Evolutionary conservation across 2,888 invertebrate species (phyloP), one percentile per base, ranked within the genome.

Genomic region (Kuschelorhynchus macadamiae): DNA sequence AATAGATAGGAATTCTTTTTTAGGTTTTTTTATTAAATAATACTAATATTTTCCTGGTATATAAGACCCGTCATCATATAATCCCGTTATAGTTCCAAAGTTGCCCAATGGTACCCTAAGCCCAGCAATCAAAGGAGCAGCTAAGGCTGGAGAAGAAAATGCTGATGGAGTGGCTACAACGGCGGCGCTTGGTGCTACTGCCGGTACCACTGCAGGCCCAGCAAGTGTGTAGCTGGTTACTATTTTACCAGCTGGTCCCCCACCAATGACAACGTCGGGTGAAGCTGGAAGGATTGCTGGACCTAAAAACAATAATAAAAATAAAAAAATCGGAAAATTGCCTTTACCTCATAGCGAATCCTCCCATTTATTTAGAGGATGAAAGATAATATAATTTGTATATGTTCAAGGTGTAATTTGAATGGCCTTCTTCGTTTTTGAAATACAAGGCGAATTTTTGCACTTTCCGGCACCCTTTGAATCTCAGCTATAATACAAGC

Each of bases 221-320:
- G 74, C 74, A 21, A 71, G 44, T 1, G 73, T 72, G 60, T 77
- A 71, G 21, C 71, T 74, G 2, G 78, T 77, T 9, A 71, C 56
- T 18, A 78, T 71, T 18, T 75, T 71, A 20, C 78, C 78, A 3
- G 76, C 75, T 18, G 71, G 71, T n/a, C 73, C 72, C 12, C 57
- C 68, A 7, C 73, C 73, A 1, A 74, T 63, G 1, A 72, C 50
- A 0, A 73, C 41, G 39, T 69, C 62, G 8, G 71, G 57, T 47
- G 69, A 60, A 4, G 47, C n/a, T n/a, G 53, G 53, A 39, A 65
- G 44, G 36, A 32, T n/a, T n/a, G 61, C 67, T 42, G 67, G 62
- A 4, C 68, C 63, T 67, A 17, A 21, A 53, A 52, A n/a, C n/a
- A n/a, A n/a, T n/a, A n/a, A n/a, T n/a, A n/a, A 9, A 30, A 30